phyloP scores from a whole-genome alignment of 2,797 vertebrate species.

The Valencia hispanica region DNA sequence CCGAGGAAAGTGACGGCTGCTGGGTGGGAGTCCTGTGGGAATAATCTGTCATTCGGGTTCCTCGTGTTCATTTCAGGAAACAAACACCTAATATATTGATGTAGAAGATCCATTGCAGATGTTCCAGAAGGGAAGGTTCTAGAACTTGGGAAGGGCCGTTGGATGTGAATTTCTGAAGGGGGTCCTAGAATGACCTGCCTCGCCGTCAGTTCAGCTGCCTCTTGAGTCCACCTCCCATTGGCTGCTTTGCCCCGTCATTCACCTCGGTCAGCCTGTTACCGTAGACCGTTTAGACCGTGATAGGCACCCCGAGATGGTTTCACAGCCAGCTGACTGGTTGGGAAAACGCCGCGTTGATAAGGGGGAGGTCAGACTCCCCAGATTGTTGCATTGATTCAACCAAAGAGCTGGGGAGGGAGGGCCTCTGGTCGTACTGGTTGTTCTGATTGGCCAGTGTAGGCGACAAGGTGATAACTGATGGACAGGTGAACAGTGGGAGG shows the following conservation, averaged over 20 bases:
- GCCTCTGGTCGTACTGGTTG: slow-evolving; percentile 29
- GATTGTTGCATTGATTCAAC: slow-evolving; percentile 45
- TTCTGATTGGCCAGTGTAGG: slow-evolving; percentile 25
- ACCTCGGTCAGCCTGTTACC: slow-evolving; percentile 44
- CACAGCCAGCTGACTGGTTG: slow-evolving; percentile 13
- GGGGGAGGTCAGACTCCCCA: slow-evolving; percentile 31
- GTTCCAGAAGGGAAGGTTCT: neutral
- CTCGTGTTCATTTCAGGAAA: neutral
- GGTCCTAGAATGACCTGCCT: neutral
- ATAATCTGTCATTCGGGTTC: neutral
- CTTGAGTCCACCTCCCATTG: slow-evolving; percentile 51
- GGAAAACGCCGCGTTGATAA: slow-evolving; percentile 1
- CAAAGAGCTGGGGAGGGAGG: slow-evolving; percentile 51
- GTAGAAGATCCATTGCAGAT: slow-evolving; percentile 7
- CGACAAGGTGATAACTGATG: slow-evolving; percentile 23
- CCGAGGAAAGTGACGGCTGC: slow-evolving; percentile 70
- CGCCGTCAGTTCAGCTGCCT: slow-evolving; percentile 27
- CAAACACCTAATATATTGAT: neutral
- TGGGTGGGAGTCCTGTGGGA: slow-evolving; percentile 47
- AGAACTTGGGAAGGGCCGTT: neutral
- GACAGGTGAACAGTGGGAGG: slow-evolving; percentile 48
- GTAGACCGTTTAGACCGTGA: neutral
- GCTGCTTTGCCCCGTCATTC: slow-evolving; percentile 55
- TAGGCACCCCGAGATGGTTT: slow-evolving; percentile 5
- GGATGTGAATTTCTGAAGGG: neutral